Base-by-base conservation (phyloP, 2,888 invertebrate genomes). In the Trichopoda pennipes region DNA sequence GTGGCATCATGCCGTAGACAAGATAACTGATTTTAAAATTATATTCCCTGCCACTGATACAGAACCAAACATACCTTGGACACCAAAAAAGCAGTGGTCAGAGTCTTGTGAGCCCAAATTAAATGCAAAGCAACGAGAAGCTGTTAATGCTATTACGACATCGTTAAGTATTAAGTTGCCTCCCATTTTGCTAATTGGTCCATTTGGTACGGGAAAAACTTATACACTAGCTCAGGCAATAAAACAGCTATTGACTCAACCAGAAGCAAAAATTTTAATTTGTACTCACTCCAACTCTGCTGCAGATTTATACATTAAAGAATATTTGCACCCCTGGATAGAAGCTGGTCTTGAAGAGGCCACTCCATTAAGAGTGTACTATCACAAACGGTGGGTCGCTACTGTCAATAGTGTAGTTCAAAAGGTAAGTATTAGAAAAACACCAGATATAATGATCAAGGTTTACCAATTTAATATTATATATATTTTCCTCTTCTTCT, bases 251-350 rank as follows among this genome's bases (percentile, higher is more conserved):
- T 90, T 95, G 38, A 89, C 92, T 12, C 94, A 95, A 86, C 92
- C 93, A 0, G 92, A 93, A 21, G 93, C 94, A 32, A 93, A 94
- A 87, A 94, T 97, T 69, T 92, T 97, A 82, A 94, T 97, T 69
- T 97, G 96, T 89, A 96, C 96, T 3, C 96, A 96, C 91, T 96
- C 96, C 63, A 96, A 97, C 91, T 96, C 96, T 87, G 96, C 96
- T 16, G 96, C 96, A 12, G 96, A 96, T 92, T 91, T 96, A 78
- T 96, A 96, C 87, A 95, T 96, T 51, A 95, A 95, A 87, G 96
- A 96, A 87, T 96, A 96, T 90, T 92, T 97, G 75, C 95, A 96
- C 91, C 94, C 94, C 0, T 95, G 94, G 93, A 94, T 95, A 32
- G 94, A 94, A 86, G 92, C 91, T 21, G 95, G 95, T 0, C 91